Evolutionary conservation across 2,113 vertebrate genomes (phyloP).

Genomic region (Alexandromys fortis): DNA sequence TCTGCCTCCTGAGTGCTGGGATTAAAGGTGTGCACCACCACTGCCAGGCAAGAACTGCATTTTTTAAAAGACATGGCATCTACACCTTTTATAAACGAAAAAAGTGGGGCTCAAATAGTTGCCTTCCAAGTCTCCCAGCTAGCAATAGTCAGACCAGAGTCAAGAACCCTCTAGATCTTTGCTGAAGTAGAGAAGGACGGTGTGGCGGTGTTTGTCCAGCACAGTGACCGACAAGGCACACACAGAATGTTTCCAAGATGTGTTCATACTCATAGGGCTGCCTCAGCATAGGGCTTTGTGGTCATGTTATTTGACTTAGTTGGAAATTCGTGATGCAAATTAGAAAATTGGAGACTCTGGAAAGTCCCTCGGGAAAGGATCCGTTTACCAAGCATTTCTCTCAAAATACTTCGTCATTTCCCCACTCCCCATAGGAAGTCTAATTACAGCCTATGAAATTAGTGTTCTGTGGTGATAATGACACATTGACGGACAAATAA

Average conservation of each 20-base stretch:
- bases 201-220: background rate
- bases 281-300: background rate
- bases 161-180: background rate
- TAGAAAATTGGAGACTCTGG: conserved; percentile 30
- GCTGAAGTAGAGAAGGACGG: background rate
- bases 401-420: conserved; percentile 33
- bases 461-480: background rate
- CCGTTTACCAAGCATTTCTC: conserved; percentile 38
- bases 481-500: background rate
- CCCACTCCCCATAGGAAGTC: background rate
- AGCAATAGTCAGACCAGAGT: background rate
- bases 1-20: too few species aligned
- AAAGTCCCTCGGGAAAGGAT: conserved; percentile 52
- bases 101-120: background rate
- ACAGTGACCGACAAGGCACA: background rate
- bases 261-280: background rate
- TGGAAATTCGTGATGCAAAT: conserved; percentile 47
- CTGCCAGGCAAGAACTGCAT: too few species aligned
- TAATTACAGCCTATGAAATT: conserved; percentile 24
- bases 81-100: background rate
- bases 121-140: background rate
- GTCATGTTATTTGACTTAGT: background rate
- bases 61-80: background rate
- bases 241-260: background rate
- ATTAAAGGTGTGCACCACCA: too few species aligned